phyloP scores from a whole-genome alignment of 2,888 invertebrate genomes.

The Eulithis prunata region DNA sequence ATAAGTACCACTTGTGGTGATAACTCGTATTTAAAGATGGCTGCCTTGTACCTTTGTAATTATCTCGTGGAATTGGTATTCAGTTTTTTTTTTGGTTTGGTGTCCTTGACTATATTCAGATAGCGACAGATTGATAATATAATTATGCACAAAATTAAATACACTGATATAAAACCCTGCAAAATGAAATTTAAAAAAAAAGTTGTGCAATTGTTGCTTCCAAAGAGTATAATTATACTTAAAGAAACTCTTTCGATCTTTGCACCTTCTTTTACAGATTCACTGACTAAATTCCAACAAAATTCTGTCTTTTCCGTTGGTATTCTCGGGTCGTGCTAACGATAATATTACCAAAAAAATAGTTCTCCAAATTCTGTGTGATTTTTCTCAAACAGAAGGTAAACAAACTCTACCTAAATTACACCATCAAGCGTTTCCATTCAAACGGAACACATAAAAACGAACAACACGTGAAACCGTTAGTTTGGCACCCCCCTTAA shows the following conservation, averaged over 20 bases:
- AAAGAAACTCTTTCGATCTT: too few species aligned
- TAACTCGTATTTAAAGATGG: conserved; percentile 21
- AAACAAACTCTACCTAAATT: conserved; percentile 68
- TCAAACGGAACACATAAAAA: conserved; percentile 78
- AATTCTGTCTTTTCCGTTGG: too few species aligned
- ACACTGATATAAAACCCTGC: too few species aligned
- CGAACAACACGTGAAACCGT: conserved; percentile 77
- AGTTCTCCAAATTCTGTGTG: conserved; percentile 9
- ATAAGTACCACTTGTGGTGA: conserved; percentile 13
- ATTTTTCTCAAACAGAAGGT: conserved; percentile 38
- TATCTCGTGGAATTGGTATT: conserved; percentile 14
- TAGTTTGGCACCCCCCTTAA: conserved; percentile 81
- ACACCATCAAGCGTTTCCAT: conserved; percentile 69
- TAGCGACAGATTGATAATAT: too few species aligned
- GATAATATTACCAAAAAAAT: not conserved
- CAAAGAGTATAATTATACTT: too few species aligned
- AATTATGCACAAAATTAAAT: too few species aligned
- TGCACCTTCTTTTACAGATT: too few species aligned
- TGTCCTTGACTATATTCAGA: too few species aligned
- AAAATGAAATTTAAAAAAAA: too few species aligned
- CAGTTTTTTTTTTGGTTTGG: conserved; percentile 6
- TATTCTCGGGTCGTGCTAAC: too few species aligned
- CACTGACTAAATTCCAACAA: too few species aligned
- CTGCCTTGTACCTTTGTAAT: not conserved
- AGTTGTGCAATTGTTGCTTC: too few species aligned